Evolutionary conservation across 1,140 invertebrate species (phyloP), one percentile per base, ranked within the genome.

Genomic region (Pogonognathellus flavescens): DNA sequence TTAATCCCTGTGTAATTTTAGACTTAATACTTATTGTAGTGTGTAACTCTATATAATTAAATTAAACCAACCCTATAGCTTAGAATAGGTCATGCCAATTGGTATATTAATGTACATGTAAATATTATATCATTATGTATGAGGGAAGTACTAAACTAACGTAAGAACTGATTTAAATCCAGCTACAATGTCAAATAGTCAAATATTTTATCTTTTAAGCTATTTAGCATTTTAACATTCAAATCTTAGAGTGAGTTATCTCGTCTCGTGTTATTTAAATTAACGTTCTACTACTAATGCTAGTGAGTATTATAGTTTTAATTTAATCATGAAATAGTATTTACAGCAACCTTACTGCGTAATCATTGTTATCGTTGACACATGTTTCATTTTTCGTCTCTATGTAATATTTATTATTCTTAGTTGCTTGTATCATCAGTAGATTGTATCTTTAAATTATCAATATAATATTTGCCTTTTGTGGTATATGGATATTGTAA

Each of bases 1-100:
- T 82, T 85, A 85, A 80, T 85, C 76, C 20, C 57, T 62, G 57
- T 55, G 66, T 31, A 18, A 60, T n/a, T 3, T 83, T 83, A 60
- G 70, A 76, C 70, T 76, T 76, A 76, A 66, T 66, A 55, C 53
- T 55, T 25, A 25, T 66, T 25, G 53, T 66, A 66, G 22, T 14
- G 62, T 66, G 14, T 22, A 66, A 10, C 22, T 25, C 13, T 66
- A 18, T 60, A n/a, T 41, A 70, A 70, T 41, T 41, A 41, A 41
- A 41, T 41, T 66, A 66, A 11, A 59, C 10, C 14, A 5, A 60
- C 6, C 18, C 13, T 76, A 76, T 25, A 41, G 31, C 14, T 16
- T 49, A 76, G 25, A 31, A 25, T 70, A 70, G 31, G 31, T 31
- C 59, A 70, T 76, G 70, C 70, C 70, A 25, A 49, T 76, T 76